phyloP scores from a whole-genome alignment of 2,888 invertebrate genomes.

The Lathronympha strigana region DNA sequence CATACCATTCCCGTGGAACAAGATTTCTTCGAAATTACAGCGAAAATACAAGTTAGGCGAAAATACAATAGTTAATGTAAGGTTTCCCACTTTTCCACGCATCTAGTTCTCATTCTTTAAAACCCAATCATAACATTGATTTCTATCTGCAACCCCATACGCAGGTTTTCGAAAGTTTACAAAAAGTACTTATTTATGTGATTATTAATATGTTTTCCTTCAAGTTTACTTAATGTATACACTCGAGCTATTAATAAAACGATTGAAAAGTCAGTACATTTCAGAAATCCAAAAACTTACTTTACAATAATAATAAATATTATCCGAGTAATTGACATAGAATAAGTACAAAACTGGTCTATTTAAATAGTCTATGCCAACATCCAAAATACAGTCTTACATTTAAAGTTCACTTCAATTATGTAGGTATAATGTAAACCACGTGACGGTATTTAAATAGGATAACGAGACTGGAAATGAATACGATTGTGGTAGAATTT shows the following conservation, averaged over 20 bases:
- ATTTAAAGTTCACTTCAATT: conserved; percentile 20
- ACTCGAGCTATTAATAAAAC: conserved; percentile 23
- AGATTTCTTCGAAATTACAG: no score
- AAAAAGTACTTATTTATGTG: no score
- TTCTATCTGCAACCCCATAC: no score
- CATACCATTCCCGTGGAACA: no score
- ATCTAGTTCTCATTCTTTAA: no score
- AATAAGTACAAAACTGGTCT: conserved; percentile 43
- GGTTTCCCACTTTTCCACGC: no score
- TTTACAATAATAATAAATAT: conserved; percentile 41
- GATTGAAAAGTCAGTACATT: conserved; percentile 39
- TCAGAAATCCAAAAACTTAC: conserved; percentile 35
- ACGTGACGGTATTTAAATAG: neutral
- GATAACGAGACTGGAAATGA: conserved; percentile 1
- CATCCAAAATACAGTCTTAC: conserved; percentile 36
- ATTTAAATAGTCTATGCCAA: conserved; percentile 39
- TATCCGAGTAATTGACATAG: conserved; percentile 42
- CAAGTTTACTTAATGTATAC: conserved; percentile 25
- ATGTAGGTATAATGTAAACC: neutral
- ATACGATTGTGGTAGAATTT: neutral
- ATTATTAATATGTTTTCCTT: no score
- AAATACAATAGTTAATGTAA: no score
- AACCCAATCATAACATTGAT: no score
- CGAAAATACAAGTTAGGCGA: no score
- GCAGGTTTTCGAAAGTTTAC: no score